Evolutionary conservation across 2,888 invertebrate genomes (phyloP).

Genomic region (Sinotaia quadrata): DNA sequence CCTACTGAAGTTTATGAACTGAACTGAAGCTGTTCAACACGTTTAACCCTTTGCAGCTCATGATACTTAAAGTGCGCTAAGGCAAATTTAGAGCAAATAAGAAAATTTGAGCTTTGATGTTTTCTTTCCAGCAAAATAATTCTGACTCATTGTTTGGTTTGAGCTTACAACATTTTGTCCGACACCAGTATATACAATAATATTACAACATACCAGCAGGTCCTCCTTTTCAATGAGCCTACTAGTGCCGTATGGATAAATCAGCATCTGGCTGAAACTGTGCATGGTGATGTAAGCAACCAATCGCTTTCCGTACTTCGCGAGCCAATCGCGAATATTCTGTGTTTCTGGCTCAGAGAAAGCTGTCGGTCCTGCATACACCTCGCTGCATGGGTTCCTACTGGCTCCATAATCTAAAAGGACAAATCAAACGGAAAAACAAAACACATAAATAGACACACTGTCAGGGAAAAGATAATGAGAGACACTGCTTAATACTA

Average conservation of each 20-base stretch:
- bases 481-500: too few relatives aligned
- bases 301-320: slow-evolving; percentile 74
- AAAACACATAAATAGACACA: background rate
- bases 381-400: slow-evolving; percentile 86
- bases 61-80: too few relatives aligned
- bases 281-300: slow-evolving; percentile 83
- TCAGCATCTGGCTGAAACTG: slow-evolving; percentile 81
- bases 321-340: slow-evolving; percentile 79
- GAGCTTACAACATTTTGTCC: too few relatives aligned
- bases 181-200: too few relatives aligned
- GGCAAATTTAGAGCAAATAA: too few relatives aligned
- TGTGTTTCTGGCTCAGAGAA: slow-evolving; percentile 88
- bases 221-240: slow-evolving; percentile 60
- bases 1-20: too few relatives aligned
- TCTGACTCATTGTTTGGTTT: too few relatives aligned
- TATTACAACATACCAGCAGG: slow-evolving; percentile 69
- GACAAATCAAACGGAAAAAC: background rate
- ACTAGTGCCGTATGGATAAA: slow-evolving; percentile 72
- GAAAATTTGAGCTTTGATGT: too few relatives aligned
- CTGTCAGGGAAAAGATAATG: too few relatives aligned
- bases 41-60: too few relatives aligned
- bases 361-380: slow-evolving; percentile 81
- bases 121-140: too few relatives aligned
- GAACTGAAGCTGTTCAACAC: too few relatives aligned
- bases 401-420: slow-evolving; percentile 79